Conservation (phyloP, 53 echinoderm and acorn worm genomes). For the Henricia sp. region DNA sequence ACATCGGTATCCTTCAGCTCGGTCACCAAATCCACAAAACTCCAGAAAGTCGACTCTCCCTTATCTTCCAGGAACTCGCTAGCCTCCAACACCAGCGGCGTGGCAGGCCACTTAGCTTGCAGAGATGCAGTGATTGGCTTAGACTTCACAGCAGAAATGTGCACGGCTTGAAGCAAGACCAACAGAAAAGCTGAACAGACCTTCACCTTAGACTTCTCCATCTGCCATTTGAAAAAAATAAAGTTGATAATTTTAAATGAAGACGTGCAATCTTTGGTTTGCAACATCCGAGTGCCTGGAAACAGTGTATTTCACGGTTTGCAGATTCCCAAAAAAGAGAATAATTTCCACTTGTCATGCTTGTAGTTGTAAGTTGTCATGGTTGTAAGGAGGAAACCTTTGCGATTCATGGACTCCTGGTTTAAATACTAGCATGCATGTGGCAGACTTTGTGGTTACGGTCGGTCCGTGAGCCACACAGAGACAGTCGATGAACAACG, state of each 20-base stretch:
- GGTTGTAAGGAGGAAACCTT: too few relatives aligned
- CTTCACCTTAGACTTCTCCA: background rate
- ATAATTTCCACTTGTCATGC: too few relatives aligned
- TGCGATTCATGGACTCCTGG: too few relatives aligned
- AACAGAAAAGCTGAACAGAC: slow-evolving; percentile 6
- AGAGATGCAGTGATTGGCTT: slow-evolving; percentile 87
- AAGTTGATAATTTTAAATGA: background rate
- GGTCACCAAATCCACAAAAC: slow-evolving; percentile 71
- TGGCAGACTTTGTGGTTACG: too few relatives aligned
- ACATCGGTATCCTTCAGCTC: slow-evolving; percentile 54
- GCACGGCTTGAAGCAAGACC: slow-evolving; percentile 28
- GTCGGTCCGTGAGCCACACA: too few relatives aligned
- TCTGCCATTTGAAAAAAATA: background rate
- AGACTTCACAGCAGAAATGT: slow-evolving; percentile 54
- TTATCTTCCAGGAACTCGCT: slow-evolving; percentile 93
- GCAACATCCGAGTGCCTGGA: background rate
- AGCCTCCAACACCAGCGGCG: slow-evolving; percentile 82
- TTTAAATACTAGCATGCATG: too few relatives aligned
- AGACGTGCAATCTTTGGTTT: background rate
- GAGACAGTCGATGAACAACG: too few relatives aligned
- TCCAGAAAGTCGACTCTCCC: slow-evolving; percentile 82
- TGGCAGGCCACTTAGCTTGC: slow-evolving; percentile 90
- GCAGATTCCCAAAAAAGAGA: too few relatives aligned
- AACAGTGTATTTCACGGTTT: too few relatives aligned
- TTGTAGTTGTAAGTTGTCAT: too few relatives aligned